These are phyloP conservation scores for Ianthella basta DNA, from an alignment of 37 sponge, comb jelly and placozoan genomes.

Conservation along the genomic window DNA sequence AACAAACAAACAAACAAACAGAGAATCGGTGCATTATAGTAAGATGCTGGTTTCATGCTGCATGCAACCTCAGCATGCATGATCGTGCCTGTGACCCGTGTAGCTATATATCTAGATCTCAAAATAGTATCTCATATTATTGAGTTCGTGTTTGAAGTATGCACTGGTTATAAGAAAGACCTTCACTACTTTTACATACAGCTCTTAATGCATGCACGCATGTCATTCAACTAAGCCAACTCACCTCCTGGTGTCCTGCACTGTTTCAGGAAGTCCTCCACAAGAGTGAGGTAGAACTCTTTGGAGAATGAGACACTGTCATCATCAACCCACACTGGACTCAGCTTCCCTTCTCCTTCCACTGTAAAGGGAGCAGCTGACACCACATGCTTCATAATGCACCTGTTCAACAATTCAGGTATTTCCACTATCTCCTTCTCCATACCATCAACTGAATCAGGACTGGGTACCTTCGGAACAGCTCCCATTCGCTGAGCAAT, in stretches of 20 bases:
- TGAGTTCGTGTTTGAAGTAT: too few relatives aligned
- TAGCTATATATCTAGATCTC: too few relatives aligned
- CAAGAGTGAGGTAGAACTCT: slow-evolving; percentile 19
- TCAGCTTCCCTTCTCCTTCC: background rate
- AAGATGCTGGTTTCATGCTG: too few relatives aligned
- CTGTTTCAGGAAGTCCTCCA: slow-evolving; percentile 29
- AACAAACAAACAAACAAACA: too few relatives aligned
- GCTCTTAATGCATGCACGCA: too few relatives aligned
- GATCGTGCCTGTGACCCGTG: too few relatives aligned
- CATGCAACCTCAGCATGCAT: too few relatives aligned
- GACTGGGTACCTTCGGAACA: background rate
- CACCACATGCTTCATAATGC: background rate
- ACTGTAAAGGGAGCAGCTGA: slow-evolving; percentile 12
- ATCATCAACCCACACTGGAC: slow-evolving; percentile 31
- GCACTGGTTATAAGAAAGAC: too few relatives aligned
- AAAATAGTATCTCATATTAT: too few relatives aligned
- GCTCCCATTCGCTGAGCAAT: background rate
- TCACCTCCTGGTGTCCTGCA: slow-evolving; percentile 26
- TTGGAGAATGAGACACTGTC: background rate
- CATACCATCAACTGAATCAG: background rate
- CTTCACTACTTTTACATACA: too few relatives aligned
- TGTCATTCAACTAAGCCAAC: too few relatives aligned
- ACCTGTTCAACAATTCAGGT: background rate
- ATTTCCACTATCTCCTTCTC: slow-evolving; percentile 16
- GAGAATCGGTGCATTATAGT: too few relatives aligned